Percentiles rank a stretch among this genome's conserved stretches.
Evolutionary conservation across 1,140 invertebrate species (phyloP).

Genomic region (Geopemphigus sp.): DNA sequence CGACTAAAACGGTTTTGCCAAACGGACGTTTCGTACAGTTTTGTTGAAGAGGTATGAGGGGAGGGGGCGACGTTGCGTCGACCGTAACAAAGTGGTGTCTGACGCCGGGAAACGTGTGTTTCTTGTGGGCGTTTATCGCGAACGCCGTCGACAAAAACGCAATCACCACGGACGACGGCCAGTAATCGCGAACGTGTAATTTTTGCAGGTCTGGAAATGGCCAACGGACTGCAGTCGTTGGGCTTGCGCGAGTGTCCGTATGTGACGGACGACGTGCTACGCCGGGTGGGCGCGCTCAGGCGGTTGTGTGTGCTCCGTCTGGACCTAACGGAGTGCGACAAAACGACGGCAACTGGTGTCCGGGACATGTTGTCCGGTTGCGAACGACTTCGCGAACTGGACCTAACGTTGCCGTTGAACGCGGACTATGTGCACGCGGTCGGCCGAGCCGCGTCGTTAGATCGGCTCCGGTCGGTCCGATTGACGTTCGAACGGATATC

Average conservation of each 20-base stretch:
- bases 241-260: slow-evolving; percentile 22
- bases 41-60: no score
- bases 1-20: no score
- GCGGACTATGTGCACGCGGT: slow-evolving; percentile 9
- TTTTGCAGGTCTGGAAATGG: not conserved
- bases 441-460: not conserved
- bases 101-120: no score
- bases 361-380: slow-evolving; percentile 24
- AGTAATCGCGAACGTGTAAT: no score
- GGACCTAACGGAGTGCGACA: slow-evolving; percentile 30
- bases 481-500: slow-evolving; percentile 26
- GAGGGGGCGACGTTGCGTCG: no score
- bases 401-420: slow-evolving; percentile 14
- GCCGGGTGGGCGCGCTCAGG: not conserved
- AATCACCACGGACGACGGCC: no score
- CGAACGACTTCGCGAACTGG: not conserved
- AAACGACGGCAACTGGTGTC: slow-evolving; percentile 17
- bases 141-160: no score
- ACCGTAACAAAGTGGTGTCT: no score
- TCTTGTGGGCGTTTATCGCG: no score
- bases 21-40: no score
- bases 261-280: slow-evolving; percentile 22
- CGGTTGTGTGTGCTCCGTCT: not conserved
- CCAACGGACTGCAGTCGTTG: not conserved
- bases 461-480: not conserved